Percentiles rank a stretch among this genome's conserved stretches.
Conservation (phyloP, 2,888 invertebrate genomes). For the Dusona sp. region DNA sequence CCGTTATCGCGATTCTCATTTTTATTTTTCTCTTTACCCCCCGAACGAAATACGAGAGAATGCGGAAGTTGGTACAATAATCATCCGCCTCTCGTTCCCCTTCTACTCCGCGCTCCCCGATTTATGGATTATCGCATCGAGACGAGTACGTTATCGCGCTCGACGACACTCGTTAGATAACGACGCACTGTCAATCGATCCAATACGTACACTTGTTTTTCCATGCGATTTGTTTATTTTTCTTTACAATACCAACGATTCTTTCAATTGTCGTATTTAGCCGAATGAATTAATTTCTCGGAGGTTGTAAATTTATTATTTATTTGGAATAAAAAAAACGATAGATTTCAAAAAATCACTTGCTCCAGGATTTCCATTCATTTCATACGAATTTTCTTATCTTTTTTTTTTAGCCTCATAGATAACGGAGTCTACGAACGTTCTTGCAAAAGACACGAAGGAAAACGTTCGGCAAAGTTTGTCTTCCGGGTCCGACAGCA, state of each 20-base stretch:
- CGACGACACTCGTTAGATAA: conserved; percentile 22
- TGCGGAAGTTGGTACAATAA: conserved; percentile 41
- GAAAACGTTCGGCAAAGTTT: not conserved
- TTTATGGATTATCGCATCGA: conserved; percentile 46
- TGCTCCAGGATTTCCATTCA: not conserved
- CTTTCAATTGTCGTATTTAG: not conserved
- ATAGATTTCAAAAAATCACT: no score
- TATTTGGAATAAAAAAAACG: not conserved
- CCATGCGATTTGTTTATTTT: not conserved
- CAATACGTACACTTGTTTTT: not conserved
- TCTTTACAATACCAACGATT: not conserved
- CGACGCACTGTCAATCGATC: not conserved
- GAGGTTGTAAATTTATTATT: not conserved
- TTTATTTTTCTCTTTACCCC: not conserved
- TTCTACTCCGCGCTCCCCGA: not conserved
- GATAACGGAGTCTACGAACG: not conserved
- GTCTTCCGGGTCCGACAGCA: not conserved
- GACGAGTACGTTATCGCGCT: conserved; percentile 19
- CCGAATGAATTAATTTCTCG: no score
- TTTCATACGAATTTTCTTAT: not conserved
- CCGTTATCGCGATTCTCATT: conserved; percentile 15
- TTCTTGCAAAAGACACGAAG: not conserved
- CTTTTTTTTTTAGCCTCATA: not conserved
- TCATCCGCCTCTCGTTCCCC: not conserved
- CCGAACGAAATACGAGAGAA: conserved; percentile 42